phyloP scores from a whole-genome alignment of 2,888 invertebrate genomes.

The Strigamia maritima region DNA sequence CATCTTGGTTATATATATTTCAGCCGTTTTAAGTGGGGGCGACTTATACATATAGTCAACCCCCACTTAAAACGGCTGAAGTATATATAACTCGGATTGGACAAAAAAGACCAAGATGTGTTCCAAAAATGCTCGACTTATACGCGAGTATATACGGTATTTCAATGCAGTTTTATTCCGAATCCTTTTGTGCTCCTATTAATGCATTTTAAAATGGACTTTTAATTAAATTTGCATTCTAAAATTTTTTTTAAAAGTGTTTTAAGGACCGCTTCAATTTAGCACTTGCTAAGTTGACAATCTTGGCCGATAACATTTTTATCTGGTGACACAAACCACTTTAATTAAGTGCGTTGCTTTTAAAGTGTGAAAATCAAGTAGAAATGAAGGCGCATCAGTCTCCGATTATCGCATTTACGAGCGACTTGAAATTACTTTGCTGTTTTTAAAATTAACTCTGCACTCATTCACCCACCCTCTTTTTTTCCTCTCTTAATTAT shows the following conservation, averaged over 20 bases:
- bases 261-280: neutral
- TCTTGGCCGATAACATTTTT: neutral
- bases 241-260: neutral
- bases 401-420: neutral
- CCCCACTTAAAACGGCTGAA: too few species aligned
- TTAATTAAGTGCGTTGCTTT: neutral
- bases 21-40: too few species aligned
- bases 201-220: too few species aligned
- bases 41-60: too few species aligned
- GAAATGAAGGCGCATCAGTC: neutral
- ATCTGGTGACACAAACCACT: neutral
- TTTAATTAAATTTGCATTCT: too few species aligned
- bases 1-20: too few species aligned
- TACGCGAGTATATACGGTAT: too few species aligned
- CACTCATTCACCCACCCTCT: neutral
- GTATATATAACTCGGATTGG: too few species aligned
- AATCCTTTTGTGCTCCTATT: too few species aligned
- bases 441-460: neutral
- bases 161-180: too few species aligned
- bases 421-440: neutral
- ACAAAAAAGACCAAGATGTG: too few species aligned
- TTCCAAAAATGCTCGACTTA: too few species aligned
- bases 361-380: neutral
- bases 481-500: neutral
- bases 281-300: neutral